Percentiles rank a stretch among this genome's conserved stretches.
These are phyloP conservation scores for Rhadinocentrus ornatus DNA, from an alignment of 2,797 vertebrate genomes.

Conservation along the genomic window DNA sequence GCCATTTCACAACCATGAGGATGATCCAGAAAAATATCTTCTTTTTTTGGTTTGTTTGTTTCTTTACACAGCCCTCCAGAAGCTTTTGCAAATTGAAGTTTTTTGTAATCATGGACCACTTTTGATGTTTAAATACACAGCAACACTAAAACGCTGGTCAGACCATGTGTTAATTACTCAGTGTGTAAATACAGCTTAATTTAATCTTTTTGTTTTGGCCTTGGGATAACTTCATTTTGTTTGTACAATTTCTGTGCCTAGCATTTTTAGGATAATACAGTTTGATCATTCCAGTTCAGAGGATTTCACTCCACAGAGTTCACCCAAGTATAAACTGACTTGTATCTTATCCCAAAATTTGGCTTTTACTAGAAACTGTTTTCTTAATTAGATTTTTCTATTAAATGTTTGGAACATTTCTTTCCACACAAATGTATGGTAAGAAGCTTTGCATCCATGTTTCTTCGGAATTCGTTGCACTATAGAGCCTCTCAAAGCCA, in stretches of 20 bases:
- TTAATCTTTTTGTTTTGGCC: slow-evolving; percentile 65
- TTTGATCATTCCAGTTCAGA: slow-evolving; percentile 70
- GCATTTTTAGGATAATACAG: slow-evolving; percentile 40
- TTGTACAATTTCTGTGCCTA: slow-evolving; percentile 67
- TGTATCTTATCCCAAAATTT: slow-evolving; percentile 49
- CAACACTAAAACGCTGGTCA: slow-evolving; percentile 84
- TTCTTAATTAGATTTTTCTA: slow-evolving; percentile 50
- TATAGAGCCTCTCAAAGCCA: slow-evolving; percentile 74
- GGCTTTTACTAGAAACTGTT: slow-evolving; percentile 36
- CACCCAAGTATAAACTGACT: slow-evolving; percentile 56
- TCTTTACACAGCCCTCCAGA: slow-evolving; percentile 28
- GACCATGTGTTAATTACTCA: slow-evolving; percentile 61
- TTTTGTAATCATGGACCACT: slow-evolving; percentile 48
- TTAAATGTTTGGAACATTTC: slow-evolving; percentile 33
- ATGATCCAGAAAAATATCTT: slow-evolving; percentile 15
- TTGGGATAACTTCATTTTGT: slow-evolving; percentile 60
- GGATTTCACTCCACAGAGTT: slow-evolving; percentile 59
- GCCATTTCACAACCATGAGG: slow-evolving; percentile 13
- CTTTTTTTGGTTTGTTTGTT: not conserved
- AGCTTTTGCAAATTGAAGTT: slow-evolving; percentile 21
- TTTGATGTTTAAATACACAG: slow-evolving; percentile 52
- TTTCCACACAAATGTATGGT: slow-evolving; percentile 38
- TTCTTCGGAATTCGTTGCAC: slow-evolving; percentile 72
- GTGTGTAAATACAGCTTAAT: slow-evolving; percentile 73
- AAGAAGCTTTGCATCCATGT: slow-evolving; percentile 51